Conservation (phyloP, 2,888 invertebrate genomes). For the Caenorhabditis wallacei region DNA sequence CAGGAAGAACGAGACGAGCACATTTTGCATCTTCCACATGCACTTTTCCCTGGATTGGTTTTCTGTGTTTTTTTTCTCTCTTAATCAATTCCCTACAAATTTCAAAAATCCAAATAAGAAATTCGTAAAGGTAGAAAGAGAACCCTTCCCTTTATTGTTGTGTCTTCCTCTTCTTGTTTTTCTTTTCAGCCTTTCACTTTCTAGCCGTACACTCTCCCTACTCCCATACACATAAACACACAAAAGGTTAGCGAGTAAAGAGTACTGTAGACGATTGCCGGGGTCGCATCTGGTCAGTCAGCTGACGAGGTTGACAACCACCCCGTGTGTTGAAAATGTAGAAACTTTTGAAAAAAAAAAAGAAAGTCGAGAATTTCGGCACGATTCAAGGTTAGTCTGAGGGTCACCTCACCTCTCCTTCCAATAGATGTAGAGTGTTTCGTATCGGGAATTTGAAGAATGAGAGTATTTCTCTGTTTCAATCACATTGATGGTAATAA, state of each 20-base stretch:
- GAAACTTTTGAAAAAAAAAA: slow-evolving; percentile 26
- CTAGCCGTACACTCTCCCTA: slow-evolving; percentile 27
- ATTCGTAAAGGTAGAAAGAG: neutral
- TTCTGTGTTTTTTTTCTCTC: slow-evolving; percentile 3
- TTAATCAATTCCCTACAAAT: neutral
- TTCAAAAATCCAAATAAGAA: neutral
- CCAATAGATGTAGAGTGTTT: slow-evolving; percentile 11
- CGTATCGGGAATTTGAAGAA: slow-evolving; percentile 28
- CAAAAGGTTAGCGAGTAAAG: slow-evolving; percentile 54
- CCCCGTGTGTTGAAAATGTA: slow-evolving; percentile 12
- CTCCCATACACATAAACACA: slow-evolving; percentile 41
- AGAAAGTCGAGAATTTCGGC: slow-evolving; percentile 46
- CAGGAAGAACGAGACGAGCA: slow-evolving; percentile 29
- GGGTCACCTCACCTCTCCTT: slow-evolving; percentile 11
- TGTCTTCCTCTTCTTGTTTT: slow-evolving; percentile 30
- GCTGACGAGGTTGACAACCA: slow-evolving; percentile 48
- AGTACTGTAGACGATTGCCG: slow-evolving; percentile 50
- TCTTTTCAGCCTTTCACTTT: slow-evolving; percentile 60
- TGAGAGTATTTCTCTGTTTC: neutral
- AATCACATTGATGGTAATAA: neutral
- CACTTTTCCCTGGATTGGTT: slow-evolving; percentile 23
- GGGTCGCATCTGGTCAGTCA: slow-evolving; percentile 38
- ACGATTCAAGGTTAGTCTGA: slow-evolving; percentile 44
- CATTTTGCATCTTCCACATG: slow-evolving; percentile 39
- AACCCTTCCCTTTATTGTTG: slow-evolving; percentile 24